These are phyloP conservation scores for Vanessa tameamea DNA, from an alignment of 1,140 invertebrate species.

Conservation along the genomic window DNA sequence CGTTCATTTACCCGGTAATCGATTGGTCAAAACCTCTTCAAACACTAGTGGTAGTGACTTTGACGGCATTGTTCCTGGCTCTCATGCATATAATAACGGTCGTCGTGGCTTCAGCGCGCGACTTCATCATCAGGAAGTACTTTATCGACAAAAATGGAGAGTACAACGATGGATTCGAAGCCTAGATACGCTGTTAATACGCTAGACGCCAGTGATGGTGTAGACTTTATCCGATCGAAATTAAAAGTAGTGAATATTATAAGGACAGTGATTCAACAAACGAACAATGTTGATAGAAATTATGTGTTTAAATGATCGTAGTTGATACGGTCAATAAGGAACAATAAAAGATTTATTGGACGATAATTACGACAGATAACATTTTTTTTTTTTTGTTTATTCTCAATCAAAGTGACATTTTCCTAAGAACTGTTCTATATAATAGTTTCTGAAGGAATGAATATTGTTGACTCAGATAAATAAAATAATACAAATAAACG, in stretches of 20 bases:
- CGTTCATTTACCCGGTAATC: conserved; percentile 85
- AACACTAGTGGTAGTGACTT: conserved; percentile 61
- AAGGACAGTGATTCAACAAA: neutral
- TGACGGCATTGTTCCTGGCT: conserved; percentile 67
- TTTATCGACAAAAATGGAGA: conserved; percentile 48
- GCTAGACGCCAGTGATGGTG: neutral
- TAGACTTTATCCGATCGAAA: neutral
- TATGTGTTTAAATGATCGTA: neutral
- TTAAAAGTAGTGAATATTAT: neutral
- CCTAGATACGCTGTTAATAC: conserved; percentile 12
- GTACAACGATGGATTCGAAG: conserved; percentile 64
- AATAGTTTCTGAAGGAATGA: too few species aligned
- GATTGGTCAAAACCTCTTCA: conserved; percentile 83
- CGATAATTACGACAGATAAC: neutral
- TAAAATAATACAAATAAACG: neutral
- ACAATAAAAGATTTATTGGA: neutral
- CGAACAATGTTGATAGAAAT: neutral
- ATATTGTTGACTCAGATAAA: neutral
- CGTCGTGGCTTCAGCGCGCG: conserved; percentile 52
- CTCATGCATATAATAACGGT: conserved; percentile 68
- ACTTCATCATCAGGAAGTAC: conserved; percentile 49
- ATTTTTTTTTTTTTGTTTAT: neutral
- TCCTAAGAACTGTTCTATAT: too few species aligned
- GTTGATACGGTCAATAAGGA: conserved; percentile 2
- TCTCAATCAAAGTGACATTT: too few species aligned